Evolutionary conservation across 2,113 vertebrate species (phyloP), one percentile per base, ranked within the genome.

Genomic region (Micronisus gabar): DNA sequence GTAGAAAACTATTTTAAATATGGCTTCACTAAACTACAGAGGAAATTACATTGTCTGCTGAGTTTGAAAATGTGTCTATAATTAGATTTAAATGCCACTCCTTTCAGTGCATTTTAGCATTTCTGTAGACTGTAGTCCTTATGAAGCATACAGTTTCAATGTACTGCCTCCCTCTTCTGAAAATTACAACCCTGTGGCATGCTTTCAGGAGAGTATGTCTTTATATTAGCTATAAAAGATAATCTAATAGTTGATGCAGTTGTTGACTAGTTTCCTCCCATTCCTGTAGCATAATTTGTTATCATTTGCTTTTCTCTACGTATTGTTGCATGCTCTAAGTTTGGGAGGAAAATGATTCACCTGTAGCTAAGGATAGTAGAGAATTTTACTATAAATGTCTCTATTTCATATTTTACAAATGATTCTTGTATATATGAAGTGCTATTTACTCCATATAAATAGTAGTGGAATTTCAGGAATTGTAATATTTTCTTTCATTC

Each of bases 41-140:
- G 67, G 71, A 97, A 96, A 96, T 95, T 84, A 67, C 81, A 93
- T 95, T 95, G 72, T 87, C 87, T 87, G 48, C 58, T 47, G 80
- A 94, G 45, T 81, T 84, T 96, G 91, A 83, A 88, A 91, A 94
- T 88, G 58, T 63, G 73, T 36, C 81, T 66, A 40, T 81, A 81
- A 79, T 95, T 86, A 72, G 72, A 66, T 86, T 93, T 90, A 95
- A 86, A 59, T 50, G 7, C 53, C 20, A 50, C 29, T 59, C 32
- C 20, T 85, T 50, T 93, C 19, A 26, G 56, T 52, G 36, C 27
- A 45, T 90, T 93, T 95, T 74, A 86, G 48, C 52, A 48, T 81
- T 86, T 75, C 80, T 91, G 43, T 50, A 67, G 78, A 81, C 34
- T 16, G 0, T 48, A 75, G 19, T 40, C 30, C n/a, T 88, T 71